These are phyloP conservation scores for Grus americana DNA, from an alignment of 2,113 vertebrate genomes.

Conservation along the genomic window DNA sequence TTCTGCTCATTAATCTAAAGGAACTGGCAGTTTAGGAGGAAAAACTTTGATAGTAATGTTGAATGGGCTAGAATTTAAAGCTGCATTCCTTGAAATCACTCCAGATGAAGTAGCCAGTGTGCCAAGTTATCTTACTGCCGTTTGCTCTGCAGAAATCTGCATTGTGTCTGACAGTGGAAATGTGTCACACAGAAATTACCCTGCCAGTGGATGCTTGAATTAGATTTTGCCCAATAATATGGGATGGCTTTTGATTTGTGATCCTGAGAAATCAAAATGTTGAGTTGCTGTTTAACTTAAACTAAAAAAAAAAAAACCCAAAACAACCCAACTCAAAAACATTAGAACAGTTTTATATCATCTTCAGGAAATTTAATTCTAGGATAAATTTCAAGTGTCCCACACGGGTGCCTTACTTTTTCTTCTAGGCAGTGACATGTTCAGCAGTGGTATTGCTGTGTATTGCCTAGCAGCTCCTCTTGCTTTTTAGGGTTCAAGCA, in stretches of 20 bases:
- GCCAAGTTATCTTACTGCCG: neutral
- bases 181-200: neutral
- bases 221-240: neutral
- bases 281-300: neutral
- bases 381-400: neutral
- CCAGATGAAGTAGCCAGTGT: neutral
- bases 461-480: neutral
- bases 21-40: neutral
- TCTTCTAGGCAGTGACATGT: neutral
- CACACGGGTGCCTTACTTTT: neutral
- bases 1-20: neutral
- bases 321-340: neutral
- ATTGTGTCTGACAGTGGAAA: neutral
- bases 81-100: neutral
- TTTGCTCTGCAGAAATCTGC: neutral
- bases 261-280: neutral
- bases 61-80: neutral
- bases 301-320: neutral
- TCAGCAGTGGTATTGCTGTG: neutral
- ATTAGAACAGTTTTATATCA: neutral
- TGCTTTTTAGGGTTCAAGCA: neutral
- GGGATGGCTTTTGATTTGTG: neutral
- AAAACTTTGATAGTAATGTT: neutral
- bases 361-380: neutral
- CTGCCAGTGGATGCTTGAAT: neutral